Base-by-base conservation (phyloP, 2,113 vertebrate species). In the Hydropotes inermis region DNA sequence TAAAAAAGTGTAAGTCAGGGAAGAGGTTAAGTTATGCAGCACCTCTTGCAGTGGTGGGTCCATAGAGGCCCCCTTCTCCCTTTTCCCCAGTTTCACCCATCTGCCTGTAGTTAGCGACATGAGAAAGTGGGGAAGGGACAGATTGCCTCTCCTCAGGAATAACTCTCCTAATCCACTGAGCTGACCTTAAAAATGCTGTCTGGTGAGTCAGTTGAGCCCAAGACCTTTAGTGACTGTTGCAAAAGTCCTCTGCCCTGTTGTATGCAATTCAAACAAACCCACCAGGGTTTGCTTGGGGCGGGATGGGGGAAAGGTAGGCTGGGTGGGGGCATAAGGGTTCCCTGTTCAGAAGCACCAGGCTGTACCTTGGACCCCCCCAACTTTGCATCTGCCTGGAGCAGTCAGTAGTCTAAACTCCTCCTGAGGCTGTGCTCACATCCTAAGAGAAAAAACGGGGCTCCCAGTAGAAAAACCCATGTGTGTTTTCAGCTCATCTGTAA, bases 161-260 rank as follows among this genome's bases (percentile, higher is more conserved):
- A 50, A 33, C 27, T 85, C 33, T 89, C 47, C 39, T 89, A 5
- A 90, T 67, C 87, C 33, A 78, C 36, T 25, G 6, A 92, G 33
- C 33, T 88, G 25, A 50, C 74, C 90, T 93, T 85, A 91, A 86
- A 94, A 95, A 55, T 95, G 79, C 45, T 50, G 27, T 91, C 86
- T 92, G 60, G 15, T 50, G n/a, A 81, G 84, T 43, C 28, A 43
- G 28, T 21, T 13, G 89, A 82, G 82, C 83, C 61, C 7, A 11
- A 11, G 57, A 60, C 27, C 54, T 89, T 95, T 89, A 54, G 17
- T 88, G 79, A 87, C 54, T 45, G 14, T 91, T 94, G 89, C 52
- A 85, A 91, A 95, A 74, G 55, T 43, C 60, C 85, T 67, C n/a
- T 67, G 50, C 70, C n/a, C 76, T 64, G 13, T 94, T 88, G 70